A percentile compares a stretch with the other conserved stretches of the same genome.
phyloP scores from a whole-genome alignment of 2,888 invertebrate genomes.

The Macrophya annulata region DNA sequence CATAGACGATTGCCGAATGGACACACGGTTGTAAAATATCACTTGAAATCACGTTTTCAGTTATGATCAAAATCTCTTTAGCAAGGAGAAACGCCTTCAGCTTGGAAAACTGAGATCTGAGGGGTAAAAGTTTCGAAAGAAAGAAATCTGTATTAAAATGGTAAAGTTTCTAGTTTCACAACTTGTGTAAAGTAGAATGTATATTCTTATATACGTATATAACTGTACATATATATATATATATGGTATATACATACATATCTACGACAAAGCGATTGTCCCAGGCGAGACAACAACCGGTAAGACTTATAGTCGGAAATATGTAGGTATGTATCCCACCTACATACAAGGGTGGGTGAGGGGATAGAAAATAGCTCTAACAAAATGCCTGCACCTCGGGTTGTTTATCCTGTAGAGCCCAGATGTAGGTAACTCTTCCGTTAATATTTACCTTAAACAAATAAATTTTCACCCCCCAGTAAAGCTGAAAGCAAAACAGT shows the following conservation, averaged over 20 bases:
- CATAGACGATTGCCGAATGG: background rate
- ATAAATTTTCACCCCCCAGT: conserved; percentile 1
- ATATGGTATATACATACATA: background rate
- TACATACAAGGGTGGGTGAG: background rate
- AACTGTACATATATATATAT: background rate
- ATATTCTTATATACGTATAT: background rate
- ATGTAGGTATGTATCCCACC: background rate
- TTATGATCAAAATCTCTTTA: conserved; percentile 40
- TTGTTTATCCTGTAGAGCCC: conserved; percentile 30
- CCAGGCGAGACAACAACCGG: conserved; percentile 39
- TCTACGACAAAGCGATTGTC: conserved; percentile 45
- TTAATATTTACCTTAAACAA: conserved; percentile 52
- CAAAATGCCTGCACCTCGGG: conserved; percentile 29
- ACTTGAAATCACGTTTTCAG: conserved; percentile 14
- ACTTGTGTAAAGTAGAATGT: background rate
- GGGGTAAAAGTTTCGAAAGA: conserved; percentile 13
- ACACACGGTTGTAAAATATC: background rate
- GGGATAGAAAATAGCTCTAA: conserved; percentile 22
- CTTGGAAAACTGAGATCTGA: background rate
- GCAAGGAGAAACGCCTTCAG: background rate
- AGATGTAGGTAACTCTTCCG: conserved; percentile 43
- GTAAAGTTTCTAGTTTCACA: conserved; percentile 25
- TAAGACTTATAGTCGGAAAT: conserved; percentile 15
- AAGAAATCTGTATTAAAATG: conserved; percentile 51
- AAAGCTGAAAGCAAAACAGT: background rate